A percentile compares a stretch with the other conserved stretches of the same genome.
Conservation (phyloP, 2,888 invertebrate genomes). For the Eupithecia insigniata region DNA sequence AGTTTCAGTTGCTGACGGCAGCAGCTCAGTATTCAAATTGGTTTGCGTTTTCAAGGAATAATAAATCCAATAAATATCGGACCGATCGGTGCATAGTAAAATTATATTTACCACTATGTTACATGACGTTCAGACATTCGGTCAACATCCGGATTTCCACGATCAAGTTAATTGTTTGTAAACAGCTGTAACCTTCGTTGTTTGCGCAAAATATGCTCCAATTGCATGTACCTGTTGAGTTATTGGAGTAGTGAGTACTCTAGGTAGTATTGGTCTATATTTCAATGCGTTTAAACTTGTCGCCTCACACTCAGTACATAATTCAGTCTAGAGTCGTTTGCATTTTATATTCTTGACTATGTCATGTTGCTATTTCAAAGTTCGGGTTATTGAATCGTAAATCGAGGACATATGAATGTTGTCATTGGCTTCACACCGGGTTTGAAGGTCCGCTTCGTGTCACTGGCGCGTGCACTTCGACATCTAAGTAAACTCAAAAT, state of each 20-base stretch:
- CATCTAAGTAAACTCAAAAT: conserved; percentile 82
- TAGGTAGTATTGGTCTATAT: not conserved
- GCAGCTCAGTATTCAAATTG: not conserved
- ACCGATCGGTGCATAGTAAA: conserved; percentile 3
- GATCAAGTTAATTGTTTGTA: conserved; percentile 32
- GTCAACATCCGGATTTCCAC: conserved; percentile 27
- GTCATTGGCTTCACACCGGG: conserved; percentile 54
- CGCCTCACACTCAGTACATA: not conserved
- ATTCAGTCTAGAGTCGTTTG: not conserved
- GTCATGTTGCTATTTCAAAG: not conserved
- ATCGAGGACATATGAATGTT: conserved; percentile 46
- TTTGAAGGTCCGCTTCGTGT: conserved; percentile 75
- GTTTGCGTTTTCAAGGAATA: conserved; percentile 11
- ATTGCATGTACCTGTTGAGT: conserved; percentile 33
- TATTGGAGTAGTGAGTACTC: no score
- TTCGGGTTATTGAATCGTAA: conserved; percentile 19
- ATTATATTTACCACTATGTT: conserved; percentile 13
- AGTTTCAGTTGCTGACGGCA: not conserved
- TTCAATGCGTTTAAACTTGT: not conserved
- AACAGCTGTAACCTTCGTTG: conserved; percentile 48
- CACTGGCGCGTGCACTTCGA: conserved; percentile 78
- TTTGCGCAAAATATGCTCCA: conserved; percentile 45
- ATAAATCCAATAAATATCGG: conserved; percentile 1
- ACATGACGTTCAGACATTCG: conserved; percentile 10
- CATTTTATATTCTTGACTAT: not conserved